A percentile compares a stretch with the other conserved stretches of the same genome.
Conservation (phyloP, 2,888 invertebrate species). For the Tuberolachnus salignus region DNA sequence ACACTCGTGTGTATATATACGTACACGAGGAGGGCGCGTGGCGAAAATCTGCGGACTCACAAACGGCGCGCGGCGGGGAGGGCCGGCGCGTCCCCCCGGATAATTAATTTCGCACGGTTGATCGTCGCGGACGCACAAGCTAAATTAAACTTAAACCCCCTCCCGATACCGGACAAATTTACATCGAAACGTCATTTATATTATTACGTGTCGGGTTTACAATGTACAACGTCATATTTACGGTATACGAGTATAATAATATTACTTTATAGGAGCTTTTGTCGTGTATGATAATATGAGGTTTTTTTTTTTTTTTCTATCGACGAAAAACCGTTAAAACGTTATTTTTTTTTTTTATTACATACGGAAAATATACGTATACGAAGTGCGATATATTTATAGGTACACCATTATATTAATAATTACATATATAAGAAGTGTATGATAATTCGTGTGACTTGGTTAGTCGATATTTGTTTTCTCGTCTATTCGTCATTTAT, state of each 20-base stretch:
- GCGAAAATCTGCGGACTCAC: conserved; percentile 40
- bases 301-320: not conserved
- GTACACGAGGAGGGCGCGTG: conserved; percentile 37
- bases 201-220: conserved; percentile 18
- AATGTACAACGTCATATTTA: not conserved
- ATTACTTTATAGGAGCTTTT: not conserved
- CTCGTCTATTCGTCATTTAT: no score
- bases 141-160: conserved; percentile 48
- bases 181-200: conserved; percentile 37
- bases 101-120: conserved; percentile 55
- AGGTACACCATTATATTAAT: no score
- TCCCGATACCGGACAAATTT: conserved; percentile 38
- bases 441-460: no score
- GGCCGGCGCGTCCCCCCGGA: conserved; percentile 38
- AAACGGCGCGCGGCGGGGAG: not conserved
- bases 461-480: no score
- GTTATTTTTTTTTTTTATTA: not conserved
- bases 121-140: conserved; percentile 48
- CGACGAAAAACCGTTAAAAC: not conserved
- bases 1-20: no score
- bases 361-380: not conserved
- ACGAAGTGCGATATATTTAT: no score
- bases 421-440: no score
- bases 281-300: not conserved
- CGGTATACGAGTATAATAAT: not conserved